phyloP scores from a whole-genome alignment of 1,140 invertebrate genomes.

The Anagrus nilaparvatae region DNA sequence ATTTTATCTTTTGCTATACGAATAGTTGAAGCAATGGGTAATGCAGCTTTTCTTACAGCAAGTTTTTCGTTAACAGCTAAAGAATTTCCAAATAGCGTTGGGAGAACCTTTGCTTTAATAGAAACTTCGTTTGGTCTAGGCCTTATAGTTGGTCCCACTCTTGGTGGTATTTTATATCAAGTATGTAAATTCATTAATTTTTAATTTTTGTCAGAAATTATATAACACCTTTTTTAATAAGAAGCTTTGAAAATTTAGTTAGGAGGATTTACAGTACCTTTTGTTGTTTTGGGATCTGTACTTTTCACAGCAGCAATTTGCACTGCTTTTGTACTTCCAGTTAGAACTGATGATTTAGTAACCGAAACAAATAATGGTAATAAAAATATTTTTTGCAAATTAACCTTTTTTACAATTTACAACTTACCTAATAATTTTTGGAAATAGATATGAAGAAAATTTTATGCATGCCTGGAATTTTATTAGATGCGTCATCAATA shows the following conservation, averaged over 20 bases:
- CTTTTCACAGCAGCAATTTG: constrained; percentile 66
- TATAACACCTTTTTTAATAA: neutral
- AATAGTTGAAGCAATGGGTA: constrained; percentile 84
- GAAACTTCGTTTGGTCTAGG: constrained; percentile 87
- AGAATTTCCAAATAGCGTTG: constrained; percentile 83
- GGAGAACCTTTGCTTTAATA: constrained; percentile 81
- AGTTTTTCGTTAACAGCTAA: constrained; percentile 89
- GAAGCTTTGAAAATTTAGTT: constrained; percentile 32
- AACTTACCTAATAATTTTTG: constrained; percentile 11
- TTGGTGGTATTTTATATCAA: constrained; percentile 71
- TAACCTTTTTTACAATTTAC: neutral
- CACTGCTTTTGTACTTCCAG: constrained; percentile 62
- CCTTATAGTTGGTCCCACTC: constrained; percentile 74
- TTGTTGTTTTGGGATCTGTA: constrained; percentile 68
- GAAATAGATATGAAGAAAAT: constrained; percentile 51
- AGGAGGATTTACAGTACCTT: constrained; percentile 80
- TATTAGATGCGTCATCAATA: constrained; percentile 57
- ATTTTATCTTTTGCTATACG: constrained; percentile 75
- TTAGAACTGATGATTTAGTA: too few relatives aligned
- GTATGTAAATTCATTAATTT: constrained; percentile 26
- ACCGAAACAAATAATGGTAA: constrained; percentile 46
- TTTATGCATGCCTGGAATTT: constrained; percentile 57
- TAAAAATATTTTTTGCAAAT: too few relatives aligned
- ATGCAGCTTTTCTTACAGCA: constrained; percentile 84
- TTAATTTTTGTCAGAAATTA: too few relatives aligned